Percentiles rank a stretch among this genome's conserved stretches.
phyloP scores from a whole-genome alignment of 2,888 invertebrate species.

The Chrysomela aeneicollis region DNA sequence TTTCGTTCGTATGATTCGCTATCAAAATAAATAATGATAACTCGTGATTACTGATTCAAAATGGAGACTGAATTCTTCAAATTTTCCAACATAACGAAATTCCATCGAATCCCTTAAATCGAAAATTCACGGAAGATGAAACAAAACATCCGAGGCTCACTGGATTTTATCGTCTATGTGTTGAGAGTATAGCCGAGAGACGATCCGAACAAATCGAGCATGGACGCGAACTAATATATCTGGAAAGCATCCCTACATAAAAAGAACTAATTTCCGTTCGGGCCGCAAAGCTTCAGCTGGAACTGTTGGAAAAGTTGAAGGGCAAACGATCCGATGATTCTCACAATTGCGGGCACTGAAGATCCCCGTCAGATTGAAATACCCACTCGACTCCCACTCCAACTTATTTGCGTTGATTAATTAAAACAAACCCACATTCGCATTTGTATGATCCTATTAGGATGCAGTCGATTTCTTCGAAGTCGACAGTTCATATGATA shows the following conservation, averaged over 20 bases:
- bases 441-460: slow-evolving; percentile 33
- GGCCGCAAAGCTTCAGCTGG: slow-evolving; percentile 55
- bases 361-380: slow-evolving; percentile 55
- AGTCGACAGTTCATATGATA: no score
- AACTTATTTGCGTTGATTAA: slow-evolving; percentile 42
- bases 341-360: slow-evolving; percentile 55
- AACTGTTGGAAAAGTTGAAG: slow-evolving; percentile 54
- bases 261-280: slow-evolving; percentile 60
- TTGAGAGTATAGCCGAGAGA: slow-evolving; percentile 49
- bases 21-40: no score
- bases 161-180: slow-evolving; percentile 51
- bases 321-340: slow-evolving; percentile 50
- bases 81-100: neutral
- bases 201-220: slow-evolving; percentile 56
- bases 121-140: slow-evolving; percentile 18
- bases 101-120: neutral
- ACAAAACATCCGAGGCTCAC: slow-evolving; percentile 33
- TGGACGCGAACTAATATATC: slow-evolving; percentile 55
- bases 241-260: slow-evolving; percentile 57
- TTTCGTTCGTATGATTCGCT: no score
- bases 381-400: slow-evolving; percentile 48
- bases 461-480: slow-evolving; percentile 2
- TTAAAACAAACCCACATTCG: slow-evolving; percentile 31
- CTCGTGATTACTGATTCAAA: no score
- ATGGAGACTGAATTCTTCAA: neutral